Conservation (phyloP, 2,113 vertebrate species). For the Periophthalmodon schlosseri region DNA sequence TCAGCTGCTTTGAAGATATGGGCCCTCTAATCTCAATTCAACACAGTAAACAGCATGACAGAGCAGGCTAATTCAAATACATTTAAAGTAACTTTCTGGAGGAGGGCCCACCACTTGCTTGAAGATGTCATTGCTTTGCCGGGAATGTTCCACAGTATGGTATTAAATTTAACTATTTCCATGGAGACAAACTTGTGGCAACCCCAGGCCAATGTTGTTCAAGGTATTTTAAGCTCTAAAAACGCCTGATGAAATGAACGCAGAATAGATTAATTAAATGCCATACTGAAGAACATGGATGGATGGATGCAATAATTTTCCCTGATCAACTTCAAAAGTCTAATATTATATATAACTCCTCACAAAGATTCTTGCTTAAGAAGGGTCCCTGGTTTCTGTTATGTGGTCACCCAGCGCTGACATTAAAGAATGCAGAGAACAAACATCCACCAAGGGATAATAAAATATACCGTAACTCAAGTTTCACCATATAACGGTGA, state of each 20-base stretch:
- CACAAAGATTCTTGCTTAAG: neutral
- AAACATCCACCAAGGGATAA: too few relatives aligned
- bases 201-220: too few relatives aligned
- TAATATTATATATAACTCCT: neutral
- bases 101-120: too few relatives aligned
- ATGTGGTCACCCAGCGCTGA: neutral
- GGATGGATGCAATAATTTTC: neutral
- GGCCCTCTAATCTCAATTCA: constrained; percentile 47
- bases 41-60: constrained; percentile 27
- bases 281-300: too few relatives aligned
- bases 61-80: constrained; percentile 39
- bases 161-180: neutral
- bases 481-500: too few relatives aligned
- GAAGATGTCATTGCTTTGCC: neutral
- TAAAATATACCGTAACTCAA: too few relatives aligned
- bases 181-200: too few relatives aligned
- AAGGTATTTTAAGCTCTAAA: neutral
- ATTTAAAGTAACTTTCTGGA: neutral
- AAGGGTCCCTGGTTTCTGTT: neutral
- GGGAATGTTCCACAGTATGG: neutral
- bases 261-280: neutral
- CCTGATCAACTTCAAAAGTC: neutral
- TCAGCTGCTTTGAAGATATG: constrained; percentile 13
- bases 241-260: neutral
- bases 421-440: too few relatives aligned